phyloP scores from a whole-genome alignment of 1,140 invertebrate genomes.

The Lepidotrigona ventralis region DNA sequence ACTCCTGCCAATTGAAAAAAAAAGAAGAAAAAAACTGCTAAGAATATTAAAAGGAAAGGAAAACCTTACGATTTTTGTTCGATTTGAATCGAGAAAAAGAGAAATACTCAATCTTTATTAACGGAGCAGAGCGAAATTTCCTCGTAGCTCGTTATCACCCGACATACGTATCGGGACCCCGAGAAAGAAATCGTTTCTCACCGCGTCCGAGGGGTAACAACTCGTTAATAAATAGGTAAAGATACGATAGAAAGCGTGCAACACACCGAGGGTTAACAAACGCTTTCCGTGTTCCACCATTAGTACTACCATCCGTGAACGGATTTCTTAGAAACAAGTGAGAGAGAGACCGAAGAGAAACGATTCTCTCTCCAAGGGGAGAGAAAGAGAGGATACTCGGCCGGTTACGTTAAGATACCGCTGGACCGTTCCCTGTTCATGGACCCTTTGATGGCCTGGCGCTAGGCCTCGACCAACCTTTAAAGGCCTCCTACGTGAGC shows the following conservation, averaged over 20 bases:
- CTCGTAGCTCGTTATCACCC: not conserved
- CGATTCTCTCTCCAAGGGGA: not conserved
- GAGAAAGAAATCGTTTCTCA: not conserved
- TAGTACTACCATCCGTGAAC: slow-evolving; percentile 49
- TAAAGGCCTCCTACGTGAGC: slow-evolving; percentile 12
- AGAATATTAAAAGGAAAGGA: no score
- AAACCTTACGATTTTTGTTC: no score
- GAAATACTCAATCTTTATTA: no score
- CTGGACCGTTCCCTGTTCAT: slow-evolving; percentile 46
- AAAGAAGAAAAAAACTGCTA: no score
- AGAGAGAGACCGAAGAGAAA: not conserved
- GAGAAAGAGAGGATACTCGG: slow-evolving; percentile 17
- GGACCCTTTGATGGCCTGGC: slow-evolving; percentile 1
- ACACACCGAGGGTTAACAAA: slow-evolving; percentile 35
- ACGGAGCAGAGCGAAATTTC: not conserved
- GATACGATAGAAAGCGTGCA: slow-evolving; percentile 6
- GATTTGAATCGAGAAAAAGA: no score
- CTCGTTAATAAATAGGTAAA: slow-evolving; percentile 44
- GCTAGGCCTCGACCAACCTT: slow-evolving; percentile 48
- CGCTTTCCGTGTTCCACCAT: slow-evolving; percentile 19
- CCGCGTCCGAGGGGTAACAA: not conserved
- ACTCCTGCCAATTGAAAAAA: no score
- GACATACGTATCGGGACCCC: not conserved
- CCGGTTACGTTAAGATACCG: slow-evolving; percentile 56
- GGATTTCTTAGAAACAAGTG: slow-evolving; percentile 56